phyloP scores from a whole-genome alignment of 2,797 vertebrate species.

The Phoeniculus purpureus region DNA sequence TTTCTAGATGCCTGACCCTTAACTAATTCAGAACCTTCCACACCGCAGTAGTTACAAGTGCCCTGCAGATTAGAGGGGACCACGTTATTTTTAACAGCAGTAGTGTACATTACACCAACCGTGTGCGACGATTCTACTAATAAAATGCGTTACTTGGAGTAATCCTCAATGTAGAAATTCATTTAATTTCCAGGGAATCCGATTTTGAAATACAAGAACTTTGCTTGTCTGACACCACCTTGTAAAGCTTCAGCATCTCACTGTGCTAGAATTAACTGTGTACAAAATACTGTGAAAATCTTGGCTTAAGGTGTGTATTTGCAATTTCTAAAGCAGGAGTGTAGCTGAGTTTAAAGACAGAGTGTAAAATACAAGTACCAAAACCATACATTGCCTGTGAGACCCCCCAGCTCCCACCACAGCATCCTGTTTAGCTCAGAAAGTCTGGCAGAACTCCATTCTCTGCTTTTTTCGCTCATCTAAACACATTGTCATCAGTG shows the following conservation, averaged over 20 bases:
- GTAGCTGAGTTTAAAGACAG: neutral
- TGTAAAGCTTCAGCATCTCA: neutral
- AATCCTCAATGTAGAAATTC: neutral
- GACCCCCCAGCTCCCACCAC: neutral
- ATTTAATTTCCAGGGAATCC: neutral
- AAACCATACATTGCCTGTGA: accelerated
- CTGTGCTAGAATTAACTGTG: neutral
- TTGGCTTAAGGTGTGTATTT: neutral
- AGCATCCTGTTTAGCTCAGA: neutral
- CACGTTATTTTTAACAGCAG: neutral
- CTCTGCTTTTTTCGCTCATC: neutral
- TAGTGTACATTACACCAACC: neutral
- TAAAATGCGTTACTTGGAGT: neutral
- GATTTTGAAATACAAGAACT: neutral
- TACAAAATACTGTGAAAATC: neutral
- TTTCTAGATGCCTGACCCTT: neutral
- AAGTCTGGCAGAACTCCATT: neutral
- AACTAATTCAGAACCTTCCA: neutral
- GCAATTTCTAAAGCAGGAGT: neutral
- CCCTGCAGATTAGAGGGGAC: neutral
- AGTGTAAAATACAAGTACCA: neutral
- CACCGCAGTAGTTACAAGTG: neutral
- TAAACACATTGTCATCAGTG: neutral
- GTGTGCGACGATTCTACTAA: neutral
- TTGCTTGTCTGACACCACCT: neutral